Conservation (phyloP, 2,888 invertebrate genomes). For the Athalia cordata region DNA sequence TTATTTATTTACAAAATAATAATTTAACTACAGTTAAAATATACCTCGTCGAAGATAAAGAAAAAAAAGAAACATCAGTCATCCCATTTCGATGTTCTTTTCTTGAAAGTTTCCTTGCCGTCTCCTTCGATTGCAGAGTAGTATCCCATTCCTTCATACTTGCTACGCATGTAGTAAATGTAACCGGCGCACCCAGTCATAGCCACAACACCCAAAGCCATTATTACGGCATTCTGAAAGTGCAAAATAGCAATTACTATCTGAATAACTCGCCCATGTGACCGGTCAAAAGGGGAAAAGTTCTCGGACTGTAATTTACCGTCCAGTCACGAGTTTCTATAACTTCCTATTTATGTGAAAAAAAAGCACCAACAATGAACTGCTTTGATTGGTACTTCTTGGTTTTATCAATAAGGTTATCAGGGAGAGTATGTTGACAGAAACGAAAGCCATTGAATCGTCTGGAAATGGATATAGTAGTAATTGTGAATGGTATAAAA, state of each 20-base stretch:
- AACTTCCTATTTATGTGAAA: not conserved
- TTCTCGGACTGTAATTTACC: too few species aligned
- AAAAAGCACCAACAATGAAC: not conserved
- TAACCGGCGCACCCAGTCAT: constrained; percentile 86
- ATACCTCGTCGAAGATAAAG: constrained; percentile 2
- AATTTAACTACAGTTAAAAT: not conserved
- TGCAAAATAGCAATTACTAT: not conserved
- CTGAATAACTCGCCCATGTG: not conserved
- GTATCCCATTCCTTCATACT: constrained; percentile 86
- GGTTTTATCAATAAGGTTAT: constrained; percentile 24
- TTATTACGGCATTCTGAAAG: constrained; percentile 89
- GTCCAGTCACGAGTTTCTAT: not conserved
- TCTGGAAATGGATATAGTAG: not conserved
- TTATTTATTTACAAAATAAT: constrained; percentile 20
- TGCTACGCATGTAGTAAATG: constrained; percentile 89
- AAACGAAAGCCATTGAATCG: not conserved
- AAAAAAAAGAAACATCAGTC: constrained; percentile 47
- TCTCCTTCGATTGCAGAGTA: constrained; percentile 87
- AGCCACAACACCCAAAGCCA: constrained; percentile 87
- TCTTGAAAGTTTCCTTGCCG: constrained; percentile 84
- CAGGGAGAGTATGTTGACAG: constrained; percentile 11
- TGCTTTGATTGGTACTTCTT: constrained; percentile 18
- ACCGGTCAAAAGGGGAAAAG: not conserved
- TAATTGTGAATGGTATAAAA: not conserved
- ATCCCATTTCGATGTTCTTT: constrained; percentile 88